A percentile compares a stretch with the other conserved stretches of the same genome.
phyloP scores from a whole-genome alignment of 2,797 vertebrate genomes.

The Coendou prehensilis region DNA sequence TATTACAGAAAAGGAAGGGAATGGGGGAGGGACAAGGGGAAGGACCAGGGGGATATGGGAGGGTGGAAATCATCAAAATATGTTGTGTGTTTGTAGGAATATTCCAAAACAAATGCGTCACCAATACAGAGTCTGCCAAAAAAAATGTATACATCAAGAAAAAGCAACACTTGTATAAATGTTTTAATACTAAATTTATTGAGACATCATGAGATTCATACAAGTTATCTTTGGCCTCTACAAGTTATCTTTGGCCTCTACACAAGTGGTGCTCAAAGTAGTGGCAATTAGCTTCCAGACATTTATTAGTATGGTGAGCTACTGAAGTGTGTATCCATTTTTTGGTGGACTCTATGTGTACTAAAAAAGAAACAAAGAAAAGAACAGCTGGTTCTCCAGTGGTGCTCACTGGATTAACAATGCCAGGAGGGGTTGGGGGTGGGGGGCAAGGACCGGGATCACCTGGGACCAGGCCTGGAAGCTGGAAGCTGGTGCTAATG shows the following conservation, averaged over 20 bases:
- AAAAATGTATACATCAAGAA: not conserved
- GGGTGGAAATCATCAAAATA: not conserved
- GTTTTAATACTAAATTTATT: not conserved
- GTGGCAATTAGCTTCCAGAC: not conserved
- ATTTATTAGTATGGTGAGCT: not conserved
- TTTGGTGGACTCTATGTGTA: not conserved
- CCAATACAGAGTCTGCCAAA: not conserved
- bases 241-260: no score
- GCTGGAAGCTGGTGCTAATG: not conserved
- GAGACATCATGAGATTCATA: not conserved
- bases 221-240: not conserved
- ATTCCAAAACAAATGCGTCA: not conserved
- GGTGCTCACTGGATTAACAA: rapidly evolving
- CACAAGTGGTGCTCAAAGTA: not conserved
- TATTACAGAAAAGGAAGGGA: not conserved
- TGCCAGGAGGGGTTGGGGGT: no score
- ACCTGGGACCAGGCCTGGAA: not conserved
- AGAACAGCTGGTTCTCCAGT: not conserved
- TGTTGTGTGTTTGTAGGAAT: not conserved
- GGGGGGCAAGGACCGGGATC: rapidly evolving
- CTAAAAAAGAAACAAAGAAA: not conserved
- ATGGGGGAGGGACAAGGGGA: not conserved
- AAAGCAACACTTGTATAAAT: not conserved
- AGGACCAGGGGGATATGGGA: not conserved
- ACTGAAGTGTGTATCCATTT: not conserved